These are phyloP conservation scores for Apantesis nais DNA, from an alignment of 2,888 invertebrate species.

Conservation along the genomic window DNA sequence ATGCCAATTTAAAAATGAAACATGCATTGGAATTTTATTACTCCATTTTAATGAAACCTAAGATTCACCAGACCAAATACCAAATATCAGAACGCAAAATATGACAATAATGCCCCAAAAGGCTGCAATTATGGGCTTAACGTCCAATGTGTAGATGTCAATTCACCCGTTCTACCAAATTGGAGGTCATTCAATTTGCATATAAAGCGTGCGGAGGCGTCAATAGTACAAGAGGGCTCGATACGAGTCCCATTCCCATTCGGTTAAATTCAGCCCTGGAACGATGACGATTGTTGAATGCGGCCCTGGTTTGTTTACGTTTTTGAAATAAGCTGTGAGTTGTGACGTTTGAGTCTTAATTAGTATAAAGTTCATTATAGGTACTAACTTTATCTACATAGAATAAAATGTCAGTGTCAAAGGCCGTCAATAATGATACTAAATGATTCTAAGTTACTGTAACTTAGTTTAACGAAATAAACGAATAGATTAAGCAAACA, in stretches of 20 bases:
- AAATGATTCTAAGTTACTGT: background rate
- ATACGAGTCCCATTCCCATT: slow-evolving; percentile 47
- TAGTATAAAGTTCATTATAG: background rate
- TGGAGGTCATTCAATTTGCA: slow-evolving; percentile 79
- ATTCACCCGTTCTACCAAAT: slow-evolving; percentile 64
- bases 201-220: slow-evolving; percentile 71
- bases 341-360: slow-evolving; percentile 26
- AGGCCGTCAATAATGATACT: background rate
- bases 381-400: background rate
- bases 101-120: slow-evolving; percentile 52
- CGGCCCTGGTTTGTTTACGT: slow-evolving; percentile 36
- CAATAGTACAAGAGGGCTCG: slow-evolving; percentile 65
- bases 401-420: background rate
- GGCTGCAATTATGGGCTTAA: slow-evolving; percentile 58
- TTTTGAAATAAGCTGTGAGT: slow-evolving; percentile 27
- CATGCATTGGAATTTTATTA: background rate
- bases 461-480: background rate
- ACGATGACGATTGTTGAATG: slow-evolving; percentile 30
- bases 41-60: background rate
- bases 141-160: slow-evolving; percentile 67
- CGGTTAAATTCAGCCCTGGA: slow-evolving; percentile 30
- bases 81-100: slow-evolving; percentile 46
- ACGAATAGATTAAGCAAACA: background rate
- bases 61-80: slow-evolving; percentile 29
- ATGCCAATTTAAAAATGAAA: background rate